Evolutionary conservation across 1,140 invertebrate genomes (phyloP), one percentile per base, ranked within the genome.

Genomic region (Trypoxylus dichotomus): DNA sequence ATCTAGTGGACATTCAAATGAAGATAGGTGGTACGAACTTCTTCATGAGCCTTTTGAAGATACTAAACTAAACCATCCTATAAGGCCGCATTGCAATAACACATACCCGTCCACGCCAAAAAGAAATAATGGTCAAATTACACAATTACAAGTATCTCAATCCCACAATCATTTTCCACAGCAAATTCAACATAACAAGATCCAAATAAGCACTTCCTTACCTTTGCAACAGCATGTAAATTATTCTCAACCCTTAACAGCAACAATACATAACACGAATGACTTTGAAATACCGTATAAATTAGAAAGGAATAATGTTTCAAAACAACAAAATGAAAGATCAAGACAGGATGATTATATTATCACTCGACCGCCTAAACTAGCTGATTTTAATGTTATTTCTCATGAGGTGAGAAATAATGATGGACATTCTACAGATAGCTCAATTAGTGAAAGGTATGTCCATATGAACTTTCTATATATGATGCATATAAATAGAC

Each of bases 1-100:
- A 58, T 91, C 90, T 68, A 91, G 89, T 82, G 91, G 90, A n/a
- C 90, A 91, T 83, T 91, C 91, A 42, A 90, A 88, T 77, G 92
- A 92, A 79, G 91, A 93, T 84, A 87, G 90, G 82, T 93, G 92
- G 92, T 89, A 86, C 74, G 86, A 87, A 68, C 75, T 85, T 58
- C 25, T 82, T 2, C 82, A 83, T 43, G 83, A 86, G 54, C 82
- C 82, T 42, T 83, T 82, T 37, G 74, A 84, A 43, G 79, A 81
- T 58, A 21, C 75, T 71, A 76, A 84, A 79, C 76, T 77, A 73
- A 42, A 77, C 37, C 80, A 81, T 54, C 79, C 47, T 21, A 75
- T 58, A 80, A 76, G 41, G 63, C 76, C 58, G 79, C 80, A 13
- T 29, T 79, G 43, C 79, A 81, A 78, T 11, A 85, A 85, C 75